phyloP scores from a whole-genome alignment of 53 echinoderm and acorn worm species.

The Paelopatides confundens region DNA sequence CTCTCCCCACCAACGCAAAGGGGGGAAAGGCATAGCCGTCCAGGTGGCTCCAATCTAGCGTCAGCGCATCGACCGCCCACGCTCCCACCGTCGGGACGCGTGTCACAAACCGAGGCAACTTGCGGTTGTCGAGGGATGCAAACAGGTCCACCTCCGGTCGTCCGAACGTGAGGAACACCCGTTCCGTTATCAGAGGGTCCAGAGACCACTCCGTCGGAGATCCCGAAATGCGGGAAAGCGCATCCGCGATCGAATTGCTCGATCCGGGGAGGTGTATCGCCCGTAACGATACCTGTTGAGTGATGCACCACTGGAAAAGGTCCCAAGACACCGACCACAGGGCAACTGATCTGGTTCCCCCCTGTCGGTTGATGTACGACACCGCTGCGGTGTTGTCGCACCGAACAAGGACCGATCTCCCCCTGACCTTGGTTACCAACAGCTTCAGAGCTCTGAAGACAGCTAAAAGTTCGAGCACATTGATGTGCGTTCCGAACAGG shows the following conservation, averaged over 20 bases:
- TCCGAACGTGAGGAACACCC: not conserved
- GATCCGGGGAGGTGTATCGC: not conserved
- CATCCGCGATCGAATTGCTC: not conserved
- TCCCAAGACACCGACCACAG: not conserved
- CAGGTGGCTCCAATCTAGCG: not conserved
- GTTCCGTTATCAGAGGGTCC: not conserved
- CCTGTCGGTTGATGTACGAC: not conserved
- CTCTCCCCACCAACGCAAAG: not conserved
- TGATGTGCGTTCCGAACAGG: too few relatives aligned
- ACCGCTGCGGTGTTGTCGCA: not conserved
- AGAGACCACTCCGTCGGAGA: not conserved
- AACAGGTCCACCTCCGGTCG: not conserved
- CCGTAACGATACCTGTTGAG: not conserved
- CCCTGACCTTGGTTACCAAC: too few relatives aligned
- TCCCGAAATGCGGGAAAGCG: not conserved
- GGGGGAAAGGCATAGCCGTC: not conserved
- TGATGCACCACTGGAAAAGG: not conserved
- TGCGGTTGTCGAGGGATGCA: not conserved
- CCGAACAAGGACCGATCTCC: not conserved
- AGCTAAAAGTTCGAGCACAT: too few relatives aligned
- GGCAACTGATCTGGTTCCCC: not conserved
- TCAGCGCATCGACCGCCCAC: not conserved
- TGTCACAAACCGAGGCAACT: not conserved
- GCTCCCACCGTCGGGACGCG: not conserved
- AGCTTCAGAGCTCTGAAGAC: too few relatives aligned